Evolutionary conservation across 2,888 invertebrate species (phyloP).

Genomic region (Epinotia bilunana): DNA sequence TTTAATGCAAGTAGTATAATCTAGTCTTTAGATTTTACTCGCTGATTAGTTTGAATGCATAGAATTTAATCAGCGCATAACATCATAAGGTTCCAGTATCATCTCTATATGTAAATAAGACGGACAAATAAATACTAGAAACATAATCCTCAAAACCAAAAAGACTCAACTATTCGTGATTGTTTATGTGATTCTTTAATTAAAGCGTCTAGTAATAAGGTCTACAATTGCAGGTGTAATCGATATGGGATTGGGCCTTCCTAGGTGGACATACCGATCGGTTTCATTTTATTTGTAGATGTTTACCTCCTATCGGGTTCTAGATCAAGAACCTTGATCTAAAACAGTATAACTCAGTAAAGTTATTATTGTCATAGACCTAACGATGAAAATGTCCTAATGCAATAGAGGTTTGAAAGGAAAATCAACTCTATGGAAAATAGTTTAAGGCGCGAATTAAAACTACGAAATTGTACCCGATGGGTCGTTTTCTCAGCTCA

Average conservation of each 20-base stretch:
- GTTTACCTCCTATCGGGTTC: slow-evolving; percentile 17
- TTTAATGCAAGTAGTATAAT: not conserved
- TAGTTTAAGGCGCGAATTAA: not conserved
- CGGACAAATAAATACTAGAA: slow-evolving; percentile 11
- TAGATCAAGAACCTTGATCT: slow-evolving; percentile 27
- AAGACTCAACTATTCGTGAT: not conserved
- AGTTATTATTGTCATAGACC: slow-evolving; percentile 26
- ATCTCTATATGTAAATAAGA: slow-evolving; percentile 28
- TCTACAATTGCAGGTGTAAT: not conserved
- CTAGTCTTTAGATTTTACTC: not conserved
- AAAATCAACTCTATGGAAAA: not conserved
- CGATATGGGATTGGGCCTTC: not conserved
- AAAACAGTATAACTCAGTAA: slow-evolving; percentile 30
- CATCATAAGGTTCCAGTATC: slow-evolving; percentile 15
- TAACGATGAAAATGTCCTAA: slow-evolving; percentile 5
- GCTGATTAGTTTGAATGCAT: not conserved
- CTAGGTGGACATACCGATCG: slow-evolving; percentile 12
- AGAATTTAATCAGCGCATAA: slow-evolving; percentile 7
- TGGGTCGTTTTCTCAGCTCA: not conserved
- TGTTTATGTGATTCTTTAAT: not conserved
- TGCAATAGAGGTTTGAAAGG: not conserved
- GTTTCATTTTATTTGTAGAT: slow-evolving; percentile 23
- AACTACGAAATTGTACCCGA: not conserved
- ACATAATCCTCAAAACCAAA: not conserved
- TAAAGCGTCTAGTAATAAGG: not conserved